Evolutionary conservation across 2,888 invertebrate species (phyloP).

Genomic region (Parapristionchus giblindavisi): DNA sequence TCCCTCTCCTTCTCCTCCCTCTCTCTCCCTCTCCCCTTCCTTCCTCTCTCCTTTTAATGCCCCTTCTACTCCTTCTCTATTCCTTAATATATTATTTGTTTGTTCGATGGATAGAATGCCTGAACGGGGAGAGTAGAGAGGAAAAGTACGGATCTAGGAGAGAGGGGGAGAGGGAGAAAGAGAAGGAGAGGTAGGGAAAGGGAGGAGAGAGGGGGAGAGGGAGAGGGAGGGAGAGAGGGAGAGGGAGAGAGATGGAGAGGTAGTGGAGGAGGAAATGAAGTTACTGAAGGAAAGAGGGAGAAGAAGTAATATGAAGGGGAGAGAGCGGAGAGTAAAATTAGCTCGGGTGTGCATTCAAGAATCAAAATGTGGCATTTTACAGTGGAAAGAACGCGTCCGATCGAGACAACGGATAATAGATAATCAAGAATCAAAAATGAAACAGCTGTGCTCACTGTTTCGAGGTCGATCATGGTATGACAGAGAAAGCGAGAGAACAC

Average conservation of each 20-base stretch:
- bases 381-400: neutral
- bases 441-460: no score
- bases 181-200: constrained; percentile 23
- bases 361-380: constrained; percentile 13
- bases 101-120: no score
- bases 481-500: no score
- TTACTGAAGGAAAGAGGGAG: neutral
- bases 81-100: no score
- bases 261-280: neutral
- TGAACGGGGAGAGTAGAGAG: no score
- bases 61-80: no score
- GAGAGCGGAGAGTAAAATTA: no score
- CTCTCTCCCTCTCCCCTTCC: constrained; percentile 1
- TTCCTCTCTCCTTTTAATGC: neutral
- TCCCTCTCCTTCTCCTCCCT: neutral
- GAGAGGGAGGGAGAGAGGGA: constrained; percentile 14
- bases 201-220: constrained; percentile 26
- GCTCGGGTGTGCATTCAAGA: no score
- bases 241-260: constrained; percentile 11
- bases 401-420: no score
- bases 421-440: no score
- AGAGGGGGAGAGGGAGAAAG: neutral
- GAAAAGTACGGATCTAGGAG: neutral
- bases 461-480: no score
- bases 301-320: constrained; percentile 25